Evolutionary conservation across 2,797 vertebrate genomes (phyloP), one percentile per base, ranked within the genome.

Genomic region (Lophotriccus pileatus): DNA sequence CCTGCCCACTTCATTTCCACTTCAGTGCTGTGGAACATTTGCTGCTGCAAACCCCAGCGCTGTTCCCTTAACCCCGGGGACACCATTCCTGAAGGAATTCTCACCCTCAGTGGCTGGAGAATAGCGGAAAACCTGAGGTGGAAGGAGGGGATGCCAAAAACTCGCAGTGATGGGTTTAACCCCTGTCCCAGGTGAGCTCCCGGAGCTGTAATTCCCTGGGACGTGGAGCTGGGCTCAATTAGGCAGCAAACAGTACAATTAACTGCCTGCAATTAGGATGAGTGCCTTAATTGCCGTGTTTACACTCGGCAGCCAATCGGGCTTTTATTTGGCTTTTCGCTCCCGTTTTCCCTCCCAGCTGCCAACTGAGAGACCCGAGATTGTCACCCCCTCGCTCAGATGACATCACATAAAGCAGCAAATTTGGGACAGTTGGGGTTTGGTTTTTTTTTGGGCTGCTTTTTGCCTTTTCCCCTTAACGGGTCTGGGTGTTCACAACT

Each of bases 241-340:
- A 92, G 79, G 85, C 84, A 58, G 86, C 58, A 72, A 83, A 77
- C 75, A 53, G 90, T 64, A 28, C 91, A 90, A 96, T 96, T 97
- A 97, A 95, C 84, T 50, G 39, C 84, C 87, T 87, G 91, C 95
- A 96, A 97, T 97, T 96, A 97, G 89, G 62, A 73, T 19, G 59
- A 82, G 70, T 12, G 81, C 91, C 80, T 92, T 97, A 96, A 98
- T 96, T 88, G 90, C 70, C 14, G 3, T 94, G 96, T 96, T 97
- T 96, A 95, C 89, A 30, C 87, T 55, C 91, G 70, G 66, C 49
- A 64, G 50, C 75, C 81, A 91, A 80, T 87, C 60, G 55, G 46
- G 69, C n/a, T 36, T 81, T 81, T 85, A 73, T 72, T 91, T 76
- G 36, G 74, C 82, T 89, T 73, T 64, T 46, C 78, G 5, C 69